Conservation (phyloP, 2,113 vertebrate genomes). For the Morone chrysops region DNA sequence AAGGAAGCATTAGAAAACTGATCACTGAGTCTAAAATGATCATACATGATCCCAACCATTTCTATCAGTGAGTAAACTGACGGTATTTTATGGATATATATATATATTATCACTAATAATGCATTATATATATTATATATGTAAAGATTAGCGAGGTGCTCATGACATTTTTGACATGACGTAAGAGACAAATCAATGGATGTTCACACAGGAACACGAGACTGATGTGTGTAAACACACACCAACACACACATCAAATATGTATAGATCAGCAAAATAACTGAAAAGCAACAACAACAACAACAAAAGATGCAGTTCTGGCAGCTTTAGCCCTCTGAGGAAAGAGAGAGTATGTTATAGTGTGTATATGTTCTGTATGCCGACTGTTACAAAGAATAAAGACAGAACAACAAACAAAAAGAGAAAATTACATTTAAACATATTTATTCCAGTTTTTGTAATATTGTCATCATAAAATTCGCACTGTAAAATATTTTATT, state of each 20-base stretch:
- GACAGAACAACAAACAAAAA: background rate
- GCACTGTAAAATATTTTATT: too few species aligned
- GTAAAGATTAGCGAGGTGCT: background rate
- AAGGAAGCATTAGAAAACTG: too few species aligned
- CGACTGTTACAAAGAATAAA: background rate
- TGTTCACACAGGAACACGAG: background rate
- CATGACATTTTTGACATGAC: background rate
- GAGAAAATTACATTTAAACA: too few species aligned
- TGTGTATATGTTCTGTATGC: background rate
- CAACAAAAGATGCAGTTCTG: constrained; percentile 29
- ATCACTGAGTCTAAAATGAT: too few species aligned
- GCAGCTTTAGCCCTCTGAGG: background rate
- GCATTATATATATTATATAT: background rate
- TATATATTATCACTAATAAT: too few species aligned
- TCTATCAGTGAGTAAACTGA: too few species aligned
- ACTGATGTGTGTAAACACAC: background rate
- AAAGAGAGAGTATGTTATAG: background rate
- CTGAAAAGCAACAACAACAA: constrained; percentile 5
- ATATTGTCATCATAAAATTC: background rate
- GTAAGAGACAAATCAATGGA: background rate
- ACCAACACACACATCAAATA: background rate
- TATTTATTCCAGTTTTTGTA: background rate
- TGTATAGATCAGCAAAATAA: constrained; percentile 15
- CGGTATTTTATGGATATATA: too few species aligned
- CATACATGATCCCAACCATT: too few species aligned